phyloP scores from a whole-genome alignment of 2,113 vertebrate species.

The Oncorhynchus clarkii region DNA sequence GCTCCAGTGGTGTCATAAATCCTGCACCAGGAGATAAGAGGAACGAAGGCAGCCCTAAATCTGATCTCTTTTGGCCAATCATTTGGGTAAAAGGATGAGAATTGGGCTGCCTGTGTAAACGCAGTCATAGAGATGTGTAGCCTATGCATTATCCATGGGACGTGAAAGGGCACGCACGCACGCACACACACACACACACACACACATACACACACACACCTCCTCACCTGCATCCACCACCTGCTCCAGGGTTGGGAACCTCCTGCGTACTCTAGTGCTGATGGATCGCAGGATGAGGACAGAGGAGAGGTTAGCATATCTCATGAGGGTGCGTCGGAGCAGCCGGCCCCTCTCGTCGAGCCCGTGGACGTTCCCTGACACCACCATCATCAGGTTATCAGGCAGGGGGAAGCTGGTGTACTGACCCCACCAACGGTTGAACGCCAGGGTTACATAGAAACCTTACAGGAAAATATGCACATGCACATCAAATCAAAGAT shows the following conservation, averaged over 20 bases:
- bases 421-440: conserved; percentile 90
- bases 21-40: conserved; percentile 60
- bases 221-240: conserved; percentile 81
- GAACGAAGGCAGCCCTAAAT: not conserved
- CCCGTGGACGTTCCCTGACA: conserved; percentile 85
- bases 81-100: no score
- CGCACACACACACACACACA: not conserved
- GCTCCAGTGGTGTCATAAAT: conserved; percentile 82
- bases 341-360: conserved; percentile 81
- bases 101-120: no score
- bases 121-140: no score
- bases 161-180: accelerated
- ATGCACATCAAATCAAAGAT: no score
- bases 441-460: conserved; percentile 85
- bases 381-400: conserved; percentile 88
- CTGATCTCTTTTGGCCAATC: no score
- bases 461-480: conserved; percentile 55
- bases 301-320: conserved; percentile 82
- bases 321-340: conserved; percentile 81
- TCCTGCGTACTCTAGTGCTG: conserved; percentile 83
- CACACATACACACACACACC: no score
- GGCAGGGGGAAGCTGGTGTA: conserved; percentile 90
- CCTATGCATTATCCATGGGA: no score
- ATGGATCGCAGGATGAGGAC: conserved; percentile 87
- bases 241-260: conserved; percentile 83